Conservation (phyloP, 2,888 invertebrate genomes). For the Mesopsocus fuscifrons region DNA sequence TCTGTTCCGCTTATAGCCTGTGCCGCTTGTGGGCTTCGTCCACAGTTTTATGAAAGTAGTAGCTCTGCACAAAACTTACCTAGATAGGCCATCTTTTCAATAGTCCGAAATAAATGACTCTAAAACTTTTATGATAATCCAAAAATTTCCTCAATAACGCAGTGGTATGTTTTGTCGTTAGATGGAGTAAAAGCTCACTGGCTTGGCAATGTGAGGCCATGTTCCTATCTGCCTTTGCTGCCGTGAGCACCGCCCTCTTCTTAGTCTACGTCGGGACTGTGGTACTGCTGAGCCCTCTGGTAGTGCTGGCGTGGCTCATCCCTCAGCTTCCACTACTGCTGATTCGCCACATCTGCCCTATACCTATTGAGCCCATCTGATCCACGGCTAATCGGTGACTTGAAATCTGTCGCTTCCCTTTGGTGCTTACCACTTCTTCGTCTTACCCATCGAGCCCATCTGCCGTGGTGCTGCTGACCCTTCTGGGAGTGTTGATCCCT, state of each 20-base stretch:
- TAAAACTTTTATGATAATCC: too few species aligned
- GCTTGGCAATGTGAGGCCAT: too few species aligned
- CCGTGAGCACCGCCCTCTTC: conserved; percentile 25
- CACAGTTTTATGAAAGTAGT: too few species aligned
- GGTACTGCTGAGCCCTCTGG: conserved; percentile 44
- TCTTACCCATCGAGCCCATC: conserved; percentile 45
- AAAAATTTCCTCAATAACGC: too few species aligned
- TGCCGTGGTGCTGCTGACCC: conserved; percentile 41
- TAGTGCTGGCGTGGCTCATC: conserved; percentile 42
- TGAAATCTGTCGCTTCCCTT: not conserved
- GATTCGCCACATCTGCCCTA: conserved; percentile 41
- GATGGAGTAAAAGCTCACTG: too few species aligned
- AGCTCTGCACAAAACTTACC: too few species aligned
- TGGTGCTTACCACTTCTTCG: conserved; percentile 33
- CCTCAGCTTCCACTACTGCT: conserved; percentile 50
- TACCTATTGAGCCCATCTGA: conserved; percentile 44
- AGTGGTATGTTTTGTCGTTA: too few species aligned
- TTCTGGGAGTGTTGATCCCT: conserved; percentile 45
- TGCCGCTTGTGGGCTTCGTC: too few species aligned
- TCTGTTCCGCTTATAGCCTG: too few species aligned
- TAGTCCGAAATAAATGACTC: too few species aligned
- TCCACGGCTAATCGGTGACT: conserved; percentile 9
- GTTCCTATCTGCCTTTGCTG: not conserved
- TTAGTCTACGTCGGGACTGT: conserved; percentile 42
- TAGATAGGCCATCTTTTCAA: too few species aligned